phyloP scores from a whole-genome alignment of 2,113 vertebrate species.

The Heterotilapia buettikoferi region DNA sequence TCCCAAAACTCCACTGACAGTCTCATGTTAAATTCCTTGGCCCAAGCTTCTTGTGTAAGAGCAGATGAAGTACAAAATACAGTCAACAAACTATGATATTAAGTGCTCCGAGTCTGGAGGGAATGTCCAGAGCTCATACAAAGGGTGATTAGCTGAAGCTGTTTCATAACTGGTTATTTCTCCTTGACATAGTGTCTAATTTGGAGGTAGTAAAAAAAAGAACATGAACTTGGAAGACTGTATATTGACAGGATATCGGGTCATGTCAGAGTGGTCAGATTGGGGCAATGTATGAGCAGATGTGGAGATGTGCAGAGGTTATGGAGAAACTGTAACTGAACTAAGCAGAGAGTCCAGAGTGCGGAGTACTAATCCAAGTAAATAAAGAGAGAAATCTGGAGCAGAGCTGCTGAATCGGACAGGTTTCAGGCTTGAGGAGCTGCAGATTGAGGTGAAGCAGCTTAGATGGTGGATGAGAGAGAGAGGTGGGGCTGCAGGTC shows the following conservation, averaged over 20 bases:
- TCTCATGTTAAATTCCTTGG: neutral
- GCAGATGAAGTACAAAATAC: neutral
- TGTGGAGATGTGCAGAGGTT: neutral
- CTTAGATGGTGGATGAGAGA: neutral
- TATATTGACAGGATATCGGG: neutral
- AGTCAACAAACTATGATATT: neutral
- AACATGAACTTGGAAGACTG: neutral
- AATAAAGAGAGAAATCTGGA: neutral
- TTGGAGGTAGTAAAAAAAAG: neutral
- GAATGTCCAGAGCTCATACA: neutral
- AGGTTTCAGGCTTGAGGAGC: neutral
- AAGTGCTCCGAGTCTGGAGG: neutral
- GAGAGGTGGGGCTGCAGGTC: neutral
- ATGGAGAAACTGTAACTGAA: neutral
- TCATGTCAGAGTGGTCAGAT: neutral
- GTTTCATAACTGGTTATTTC: neutral
- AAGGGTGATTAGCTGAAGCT: neutral
- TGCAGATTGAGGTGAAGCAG: neutral
- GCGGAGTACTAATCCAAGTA: neutral
- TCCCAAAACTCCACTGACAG: neutral
- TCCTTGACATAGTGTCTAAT: neutral
- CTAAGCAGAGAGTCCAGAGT: neutral
- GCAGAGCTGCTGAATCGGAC: neutral
- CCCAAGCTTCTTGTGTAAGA: neutral
- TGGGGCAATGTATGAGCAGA: neutral